Evolutionary conservation across 1,140 invertebrate genomes (phyloP), one percentile per base, ranked within the genome.

Genomic region (Drosophila chauvacae): DNA sequence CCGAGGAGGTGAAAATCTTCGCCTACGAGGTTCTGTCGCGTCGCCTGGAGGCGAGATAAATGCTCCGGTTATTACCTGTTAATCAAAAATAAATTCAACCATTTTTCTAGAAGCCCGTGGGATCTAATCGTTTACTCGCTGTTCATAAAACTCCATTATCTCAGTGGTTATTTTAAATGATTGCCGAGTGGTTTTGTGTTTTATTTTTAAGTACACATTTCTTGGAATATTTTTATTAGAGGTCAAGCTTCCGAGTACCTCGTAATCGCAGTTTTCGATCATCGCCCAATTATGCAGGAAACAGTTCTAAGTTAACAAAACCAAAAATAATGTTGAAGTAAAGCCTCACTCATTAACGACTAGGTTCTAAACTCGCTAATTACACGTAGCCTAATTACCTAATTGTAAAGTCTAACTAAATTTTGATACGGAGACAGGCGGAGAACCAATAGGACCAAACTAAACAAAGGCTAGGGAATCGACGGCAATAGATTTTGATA

Each of bases 1-100:
- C 95, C 3, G 92, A 93, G 30, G 96, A 96, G 91, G 84, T 95
- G n/a, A 90, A 88, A 53, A 73, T 91, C 44, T 71, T 84, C 4
- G 69, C 63, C 39, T 92, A 92, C 58, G 91, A 92, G 58, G 87
- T 92, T 2, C 76, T 91, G 18, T 87, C 77, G 2, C 80, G 76
- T 18, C 80, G 61, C 57, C 47, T 77, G 35, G 41, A 77, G 74
- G 33, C 65, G 20, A 81, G 83, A 72, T 86, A 86, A 64, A 39
- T 44, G 42, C 18, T 28, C 37, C 42, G 18, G 4, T 23, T 42
- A 14, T 28, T 35, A 35, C 47, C 37, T 37, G 56, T 48, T 65
- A 55, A 62, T 45, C 47, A 61, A 62, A 65, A 85, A 37, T 68
- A 61, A 55, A 75, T 61, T 71, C 55, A 42, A 42, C n/a, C 66